Conservation (phyloP, 2,888 invertebrate genomes). For the Drosophila neonasuta region DNA sequence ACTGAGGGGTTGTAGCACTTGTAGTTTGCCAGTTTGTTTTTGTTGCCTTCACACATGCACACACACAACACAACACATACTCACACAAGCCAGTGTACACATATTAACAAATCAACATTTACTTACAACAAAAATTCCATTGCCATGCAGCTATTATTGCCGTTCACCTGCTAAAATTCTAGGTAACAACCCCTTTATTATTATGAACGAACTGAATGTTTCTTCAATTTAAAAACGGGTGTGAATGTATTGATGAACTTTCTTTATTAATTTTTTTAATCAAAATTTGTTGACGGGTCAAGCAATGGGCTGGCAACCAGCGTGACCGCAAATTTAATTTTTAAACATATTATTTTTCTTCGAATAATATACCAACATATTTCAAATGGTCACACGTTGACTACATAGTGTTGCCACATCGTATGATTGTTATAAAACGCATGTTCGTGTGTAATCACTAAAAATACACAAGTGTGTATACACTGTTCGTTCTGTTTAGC, state of each 20-base stretch:
- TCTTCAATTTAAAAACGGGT: neutral
- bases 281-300: slow-evolving; percentile 52
- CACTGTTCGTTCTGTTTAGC: slow-evolving; percentile 43
- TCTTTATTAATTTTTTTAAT: slow-evolving; percentile 28
- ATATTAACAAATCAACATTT: slow-evolving; percentile 39
- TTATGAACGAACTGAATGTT: neutral
- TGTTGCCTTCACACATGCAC: slow-evolving; percentile 24
- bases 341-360: neutral
- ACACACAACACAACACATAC: neutral
- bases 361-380: neutral
- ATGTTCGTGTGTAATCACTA: slow-evolving; percentile 22
- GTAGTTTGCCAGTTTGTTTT: slow-evolving; percentile 41
- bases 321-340: neutral
- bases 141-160: slow-evolving; percentile 62
- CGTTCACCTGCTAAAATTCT: slow-evolving; percentile 33
- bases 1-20: slow-evolving; percentile 34
- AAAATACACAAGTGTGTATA: slow-evolving; percentile 26
- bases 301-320: slow-evolving; percentile 42
- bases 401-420: slow-evolving; percentile 36
- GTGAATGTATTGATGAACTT: slow-evolving; percentile 5
- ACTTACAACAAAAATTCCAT: slow-evolving; percentile 83
- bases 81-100: neutral
- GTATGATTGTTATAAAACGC: neutral
- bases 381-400: slow-evolving; percentile 2
- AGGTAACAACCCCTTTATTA: slow-evolving; percentile 13